Base-by-base conservation (phyloP, 1,140 invertebrate species). In the Sminthurinus signatus region DNA sequence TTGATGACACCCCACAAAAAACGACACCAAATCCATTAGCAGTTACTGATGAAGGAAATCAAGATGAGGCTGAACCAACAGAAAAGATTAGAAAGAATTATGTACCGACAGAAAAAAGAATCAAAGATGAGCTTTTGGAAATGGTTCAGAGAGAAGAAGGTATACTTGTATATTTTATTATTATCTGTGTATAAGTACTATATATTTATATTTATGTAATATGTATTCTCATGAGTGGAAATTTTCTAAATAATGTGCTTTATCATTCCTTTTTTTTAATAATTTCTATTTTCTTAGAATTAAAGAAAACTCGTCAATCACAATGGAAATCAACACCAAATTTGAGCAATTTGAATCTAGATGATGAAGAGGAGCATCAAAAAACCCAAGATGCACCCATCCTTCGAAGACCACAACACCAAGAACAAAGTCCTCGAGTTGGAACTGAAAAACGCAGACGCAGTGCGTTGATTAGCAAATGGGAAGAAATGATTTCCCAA, bases 261-360 rank as follows among this genome's bases (percentile, higher is more conserved):
- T n/a, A n/a, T 48, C 23, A n/a, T 19, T 10, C 5, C 19, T 48
- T 19, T n/a, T 19, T 48, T 25, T 48, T 5, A 25, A 48, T 19
- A n/a, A n/a, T 54, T 54, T 28, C 15, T 8, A 54, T 14, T 23
- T 14, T 54, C 27, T 54, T 25, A 56, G 54, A 56, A 42, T 27
- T 56, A 15, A 56, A 56, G 32, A 32, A 28, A 56, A 56, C 17
- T 36, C 29, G 54, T 4, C 31, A 42, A 21, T n/a, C n/a, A n/a
- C 29, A 39, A 15, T 56, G 54, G 54, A 56, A 56, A 28, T 56
- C 54, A n/a, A 56, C 54, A 4, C 54, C 54, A 23, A 56, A 56
- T 42, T 28, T 56, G 23, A 56, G 36, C 19, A 27, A 36, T 42
- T 36, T 56, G 36, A 42, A 31, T n/a, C 8, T 19, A 19, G n/a